Conservation (phyloP, 2,113 vertebrate species). For the Australoheros scitulus region DNA sequence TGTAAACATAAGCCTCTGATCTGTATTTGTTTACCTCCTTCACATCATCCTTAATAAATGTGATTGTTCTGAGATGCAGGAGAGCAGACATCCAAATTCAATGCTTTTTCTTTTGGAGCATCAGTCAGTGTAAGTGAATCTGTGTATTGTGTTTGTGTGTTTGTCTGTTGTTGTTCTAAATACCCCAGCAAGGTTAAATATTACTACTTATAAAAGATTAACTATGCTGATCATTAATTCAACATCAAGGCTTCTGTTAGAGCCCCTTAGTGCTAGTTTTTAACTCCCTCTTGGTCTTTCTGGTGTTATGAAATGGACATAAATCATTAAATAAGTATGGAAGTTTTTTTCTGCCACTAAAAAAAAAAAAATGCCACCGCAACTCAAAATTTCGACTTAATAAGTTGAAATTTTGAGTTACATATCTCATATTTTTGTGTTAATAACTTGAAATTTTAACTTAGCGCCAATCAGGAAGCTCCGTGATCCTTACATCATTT, state of each 20-base stretch:
- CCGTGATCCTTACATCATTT: no score
- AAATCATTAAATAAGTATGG: conserved; percentile 10
- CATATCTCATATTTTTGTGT: no score
- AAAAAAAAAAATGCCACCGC: no score
- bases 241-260: conserved; percentile 61
- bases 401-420: no score
- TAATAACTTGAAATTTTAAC: no score
- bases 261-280: conserved; percentile 33
- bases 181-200: conserved; percentile 48
- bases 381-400: no score
- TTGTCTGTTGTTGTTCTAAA: conserved; percentile 50
- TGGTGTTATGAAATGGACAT: conserved; percentile 68
- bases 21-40: conserved; percentile 40
- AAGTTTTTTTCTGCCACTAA: no score
- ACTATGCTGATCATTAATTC: conserved; percentile 44
- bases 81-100: conserved; percentile 10
- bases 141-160: not conserved
- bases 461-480: no score
- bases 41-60: conserved; percentile 33
- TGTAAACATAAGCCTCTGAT: conserved; percentile 1
- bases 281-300: not conserved
- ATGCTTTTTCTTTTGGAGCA: not conserved
- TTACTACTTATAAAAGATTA: conserved; percentile 63
- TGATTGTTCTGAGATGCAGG: not conserved
- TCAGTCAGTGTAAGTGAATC: conserved; percentile 4